Base-by-base conservation (phyloP, 2,888 invertebrate species). In the Cheilosia vernalis region DNA sequence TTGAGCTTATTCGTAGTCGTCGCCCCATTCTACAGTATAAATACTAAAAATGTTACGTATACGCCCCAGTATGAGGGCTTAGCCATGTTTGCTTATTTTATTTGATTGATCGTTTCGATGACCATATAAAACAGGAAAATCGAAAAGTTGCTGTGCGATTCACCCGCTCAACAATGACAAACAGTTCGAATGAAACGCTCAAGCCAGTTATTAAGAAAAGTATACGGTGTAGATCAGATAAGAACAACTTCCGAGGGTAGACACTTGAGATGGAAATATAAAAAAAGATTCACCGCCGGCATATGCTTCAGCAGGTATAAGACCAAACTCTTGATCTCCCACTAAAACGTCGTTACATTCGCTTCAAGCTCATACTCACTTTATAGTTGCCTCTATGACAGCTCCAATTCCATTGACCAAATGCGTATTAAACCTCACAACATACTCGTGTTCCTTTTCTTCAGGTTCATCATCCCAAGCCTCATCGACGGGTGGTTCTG, bases 381-480 rank as follows among this genome's bases (percentile, higher is more conserved):
- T 81, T 44, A 85, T 81, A 55, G 37, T 77, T 5, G 81, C 24
- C 56, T 81, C 76, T 6, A 85, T 55, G 42, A 72, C 72, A 5
- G 81, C 67, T 77, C 72, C 76, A 9, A 40, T 17, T 13, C 81
- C 81, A 30, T 85, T 81, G 1, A 77, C 72, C 47, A 85, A 72
- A 66, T 81, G 85, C 13, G 80, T 44, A 55, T 78, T 74, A n/a
- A 73, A 56, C 69, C 53, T 87, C 6, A 79, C 64, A 55, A 88
- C 70, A 74, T 87, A 88, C 67, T 88, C 89, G 27, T 88, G 87
- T 27, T 89, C 90, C 61, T 90, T 89, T 17, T 90, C 89, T 69
- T 91, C 90, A 1, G 88, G 79, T 49, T 89, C 90, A 51, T 88
- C 87, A 17, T 87, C 93, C 94, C 94, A 94, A 88, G 93, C 93